Evolutionary conservation across 2,888 invertebrate species (phyloP).

Genomic region (Drosophila atripex): DNA sequence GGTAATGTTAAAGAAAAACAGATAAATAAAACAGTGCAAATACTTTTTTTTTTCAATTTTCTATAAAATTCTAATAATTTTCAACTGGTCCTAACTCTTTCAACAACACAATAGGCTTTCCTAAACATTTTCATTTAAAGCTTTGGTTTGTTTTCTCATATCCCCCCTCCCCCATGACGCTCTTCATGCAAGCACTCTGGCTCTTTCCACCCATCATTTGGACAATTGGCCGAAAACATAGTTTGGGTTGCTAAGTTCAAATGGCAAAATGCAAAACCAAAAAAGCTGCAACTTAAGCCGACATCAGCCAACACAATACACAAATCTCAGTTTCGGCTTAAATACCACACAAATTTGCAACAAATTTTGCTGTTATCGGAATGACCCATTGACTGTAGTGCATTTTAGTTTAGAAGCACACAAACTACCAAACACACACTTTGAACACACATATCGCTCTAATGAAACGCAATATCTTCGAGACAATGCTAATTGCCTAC

Average conservation of each 20-base stretch:
- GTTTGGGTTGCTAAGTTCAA: constrained; percentile 24
- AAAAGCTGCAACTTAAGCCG: constrained; percentile 49
- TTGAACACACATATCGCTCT: constrained; percentile 49
- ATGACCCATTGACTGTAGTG: constrained; percentile 65
- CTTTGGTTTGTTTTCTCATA: background rate
- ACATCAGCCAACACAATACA: constrained; percentile 39
- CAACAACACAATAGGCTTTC: background rate
- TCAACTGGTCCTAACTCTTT: too few species aligned
- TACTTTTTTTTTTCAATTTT: too few species aligned
- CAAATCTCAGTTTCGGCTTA: constrained; percentile 41
- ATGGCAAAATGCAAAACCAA: constrained; percentile 29
- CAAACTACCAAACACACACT: constrained; percentile 1
- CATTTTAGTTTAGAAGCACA: constrained; percentile 12
- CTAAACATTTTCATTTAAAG: background rate
- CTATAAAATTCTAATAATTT: too few species aligned
- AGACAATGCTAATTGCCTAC: constrained; percentile 55
- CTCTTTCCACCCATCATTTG: constrained; percentile 26
- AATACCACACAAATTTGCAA: constrained; percentile 51
- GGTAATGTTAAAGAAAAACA: background rate
- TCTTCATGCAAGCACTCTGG: constrained; percentile 14
- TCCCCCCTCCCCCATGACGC: background rate
- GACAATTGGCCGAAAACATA: constrained; percentile 19
- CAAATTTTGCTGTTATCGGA: constrained; percentile 64
- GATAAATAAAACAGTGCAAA: too few species aligned
- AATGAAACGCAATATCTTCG: constrained; percentile 74